Percentiles rank a stretch among this genome's conserved stretches.
These are phyloP conservation scores for Psammodynastes pulverulentus DNA, from an alignment of 2,113 vertebrate species.

Conservation along the genomic window DNA sequence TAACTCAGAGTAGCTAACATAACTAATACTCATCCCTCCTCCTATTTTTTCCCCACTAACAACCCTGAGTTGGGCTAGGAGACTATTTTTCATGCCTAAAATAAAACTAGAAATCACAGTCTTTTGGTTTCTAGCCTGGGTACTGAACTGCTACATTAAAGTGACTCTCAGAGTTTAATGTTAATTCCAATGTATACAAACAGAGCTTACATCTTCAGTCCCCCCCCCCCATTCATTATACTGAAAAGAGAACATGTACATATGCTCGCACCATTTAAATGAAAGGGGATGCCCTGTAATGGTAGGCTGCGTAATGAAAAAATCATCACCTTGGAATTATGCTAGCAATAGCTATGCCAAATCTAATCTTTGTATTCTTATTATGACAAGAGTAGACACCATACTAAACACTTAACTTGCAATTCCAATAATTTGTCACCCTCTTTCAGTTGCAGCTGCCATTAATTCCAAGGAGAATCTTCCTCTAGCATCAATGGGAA, in stretches of 20 bases:
- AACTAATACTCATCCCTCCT: not conserved
- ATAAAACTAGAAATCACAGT: too few species aligned
- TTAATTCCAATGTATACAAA: not conserved
- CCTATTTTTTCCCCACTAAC: not conserved
- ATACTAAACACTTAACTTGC: not conserved
- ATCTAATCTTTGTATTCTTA: not conserved
- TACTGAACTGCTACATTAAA: too few species aligned
- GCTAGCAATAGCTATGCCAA: not conserved
- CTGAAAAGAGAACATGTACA: not conserved
- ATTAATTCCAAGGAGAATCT: not conserved
- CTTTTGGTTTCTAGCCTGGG: too few species aligned
- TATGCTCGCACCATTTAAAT: not conserved
- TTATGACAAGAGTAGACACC: not conserved
- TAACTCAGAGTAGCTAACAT: too few species aligned
- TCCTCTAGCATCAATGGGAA: not conserved
- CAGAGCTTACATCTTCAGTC: not conserved
- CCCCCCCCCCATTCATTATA: not conserved
- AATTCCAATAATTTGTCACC: not conserved
- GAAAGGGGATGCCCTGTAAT: not conserved
- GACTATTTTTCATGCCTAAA: not conserved
- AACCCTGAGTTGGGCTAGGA: not conserved
- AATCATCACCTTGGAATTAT: not conserved
- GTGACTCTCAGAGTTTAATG: not conserved
- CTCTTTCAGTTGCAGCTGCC: not conserved
- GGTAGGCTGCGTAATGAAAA: not conserved